These are phyloP conservation scores for Rynchops niger DNA, from an alignment of 2,113 vertebrate genomes.

Conservation along the genomic window DNA sequence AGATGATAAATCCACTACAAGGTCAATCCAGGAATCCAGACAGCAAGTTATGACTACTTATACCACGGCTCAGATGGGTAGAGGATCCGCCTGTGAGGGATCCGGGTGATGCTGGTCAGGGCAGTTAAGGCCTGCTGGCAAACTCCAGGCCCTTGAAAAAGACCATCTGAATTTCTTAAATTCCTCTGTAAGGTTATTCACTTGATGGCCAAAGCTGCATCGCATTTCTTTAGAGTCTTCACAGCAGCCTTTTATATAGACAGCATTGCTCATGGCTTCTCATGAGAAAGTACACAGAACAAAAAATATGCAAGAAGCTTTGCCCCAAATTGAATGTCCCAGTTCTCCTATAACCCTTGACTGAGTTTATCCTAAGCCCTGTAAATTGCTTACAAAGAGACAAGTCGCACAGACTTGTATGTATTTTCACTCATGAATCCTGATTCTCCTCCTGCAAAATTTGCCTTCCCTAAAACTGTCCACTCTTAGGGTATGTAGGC, in stretches of 20 bases:
- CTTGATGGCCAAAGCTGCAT: neutral
- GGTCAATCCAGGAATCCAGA: neutral
- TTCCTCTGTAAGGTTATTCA: neutral
- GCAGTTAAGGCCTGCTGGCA: neutral
- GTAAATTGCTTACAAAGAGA: neutral
- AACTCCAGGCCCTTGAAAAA: neutral
- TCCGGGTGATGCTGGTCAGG: neutral
- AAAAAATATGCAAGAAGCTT: neutral
- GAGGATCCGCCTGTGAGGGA: neutral
- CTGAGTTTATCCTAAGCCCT: neutral
- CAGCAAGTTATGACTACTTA: neutral
- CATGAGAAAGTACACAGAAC: neutral
- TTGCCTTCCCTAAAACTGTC: neutral
- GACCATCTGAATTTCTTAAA: neutral
- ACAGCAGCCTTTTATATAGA: neutral
- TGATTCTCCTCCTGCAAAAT: neutral
- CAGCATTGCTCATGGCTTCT: neutral
- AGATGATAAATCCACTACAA: neutral
- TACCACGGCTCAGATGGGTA: neutral
- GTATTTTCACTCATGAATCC: neutral
- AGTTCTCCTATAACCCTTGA: neutral
- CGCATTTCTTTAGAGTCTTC: neutral
- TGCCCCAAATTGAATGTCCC: neutral
- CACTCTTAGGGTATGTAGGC: neutral
- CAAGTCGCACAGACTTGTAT: neutral